Base-by-base conservation (phyloP, 2,797 vertebrate species). In the Tinamus major region DNA sequence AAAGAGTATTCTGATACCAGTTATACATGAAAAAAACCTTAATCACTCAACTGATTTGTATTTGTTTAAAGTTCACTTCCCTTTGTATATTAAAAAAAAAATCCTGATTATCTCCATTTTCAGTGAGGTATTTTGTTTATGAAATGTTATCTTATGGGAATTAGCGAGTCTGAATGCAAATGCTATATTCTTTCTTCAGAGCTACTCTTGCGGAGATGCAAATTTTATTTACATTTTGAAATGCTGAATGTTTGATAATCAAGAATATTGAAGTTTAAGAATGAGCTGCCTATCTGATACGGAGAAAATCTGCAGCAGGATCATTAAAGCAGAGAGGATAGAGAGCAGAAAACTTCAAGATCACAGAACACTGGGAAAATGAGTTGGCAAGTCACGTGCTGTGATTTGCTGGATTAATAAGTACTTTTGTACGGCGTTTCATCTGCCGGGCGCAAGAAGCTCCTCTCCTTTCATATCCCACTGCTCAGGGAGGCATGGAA, bases 201-300 rank as follows among this genome's bases (percentile, higher is more conserved):
- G 88, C 93, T 90, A 49, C 93, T 85, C 79, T 96, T 93, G 87
- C 85, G 2, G 96, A 96, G 89, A 96, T 97, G 97, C 97, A 96
- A 94, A 96, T 97, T 88, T 93, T 83, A 95, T 90, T 96, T 80
- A 94, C 92, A 91, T 96, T 96, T 91, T 92, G 88, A 93, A 92
- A 84, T 7, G 88, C 93, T 97, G 96, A 97, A 95, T 96, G 95
- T 94, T 94, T 88, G 95, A 81, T 97, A 95, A 97, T 97, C 96
- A 96, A 85, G 90, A 97, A 97, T 95, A 97, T 94, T 97, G 97
- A 97, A 89, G 85, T 91, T 95, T 68, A 82, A 96, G 97, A 96
- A 95, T 83, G 94, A 96, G 95, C 91, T 92, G 82, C 87, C 82
- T 90, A 74, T 91, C 85, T 82, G 91, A 91, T 81, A 69, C 10